These are phyloP conservation scores for Sicus ferrugineus DNA, from an alignment of 2,888 invertebrate species.

Conservation along the genomic window DNA sequence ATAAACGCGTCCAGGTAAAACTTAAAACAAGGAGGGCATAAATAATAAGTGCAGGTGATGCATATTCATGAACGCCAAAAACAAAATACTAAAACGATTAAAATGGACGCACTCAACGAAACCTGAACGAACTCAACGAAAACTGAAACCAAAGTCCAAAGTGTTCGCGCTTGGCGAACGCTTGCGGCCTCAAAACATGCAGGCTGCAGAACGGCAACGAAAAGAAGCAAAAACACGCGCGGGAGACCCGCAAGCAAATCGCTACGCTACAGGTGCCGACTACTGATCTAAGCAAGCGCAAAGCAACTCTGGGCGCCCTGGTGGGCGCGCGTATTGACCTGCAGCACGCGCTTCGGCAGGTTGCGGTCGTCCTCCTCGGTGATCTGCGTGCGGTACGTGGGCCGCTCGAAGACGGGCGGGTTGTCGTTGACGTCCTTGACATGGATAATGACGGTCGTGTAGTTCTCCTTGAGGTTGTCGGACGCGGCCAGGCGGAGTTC, in stretches of 20 bases:
- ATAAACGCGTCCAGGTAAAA: too few species aligned
- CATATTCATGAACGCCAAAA: too few species aligned
- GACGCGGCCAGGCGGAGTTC: conserved; percentile 94
- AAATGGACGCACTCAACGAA: too few species aligned
- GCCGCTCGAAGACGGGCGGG: conserved; percentile 94
- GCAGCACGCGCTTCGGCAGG: conserved; percentile 90
- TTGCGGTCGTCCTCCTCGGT: conserved; percentile 95
- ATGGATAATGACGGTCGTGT: conserved; percentile 95
- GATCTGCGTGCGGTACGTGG: conserved; percentile 93
- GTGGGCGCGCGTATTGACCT: too few species aligned
- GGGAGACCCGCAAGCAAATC: not conserved
- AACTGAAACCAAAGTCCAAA: too few species aligned
- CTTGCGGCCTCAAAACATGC: not conserved
- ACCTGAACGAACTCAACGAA: too few species aligned
- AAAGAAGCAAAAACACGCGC: not conserved
- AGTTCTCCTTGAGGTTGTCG: conserved; percentile 96
- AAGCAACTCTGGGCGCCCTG: too few species aligned
- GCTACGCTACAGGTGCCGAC: not conserved
- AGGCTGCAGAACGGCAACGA: not conserved
- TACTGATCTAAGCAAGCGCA: conserved; percentile 46
- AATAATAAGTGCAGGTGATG: too few species aligned
- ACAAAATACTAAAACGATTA: too few species aligned
- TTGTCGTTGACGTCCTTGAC: conserved; percentile 99
- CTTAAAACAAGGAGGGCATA: too few species aligned
- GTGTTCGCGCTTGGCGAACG: too few species aligned